Base-by-base conservation (phyloP, 2,797 vertebrate genomes). In the Lithobates pipiens region DNA sequence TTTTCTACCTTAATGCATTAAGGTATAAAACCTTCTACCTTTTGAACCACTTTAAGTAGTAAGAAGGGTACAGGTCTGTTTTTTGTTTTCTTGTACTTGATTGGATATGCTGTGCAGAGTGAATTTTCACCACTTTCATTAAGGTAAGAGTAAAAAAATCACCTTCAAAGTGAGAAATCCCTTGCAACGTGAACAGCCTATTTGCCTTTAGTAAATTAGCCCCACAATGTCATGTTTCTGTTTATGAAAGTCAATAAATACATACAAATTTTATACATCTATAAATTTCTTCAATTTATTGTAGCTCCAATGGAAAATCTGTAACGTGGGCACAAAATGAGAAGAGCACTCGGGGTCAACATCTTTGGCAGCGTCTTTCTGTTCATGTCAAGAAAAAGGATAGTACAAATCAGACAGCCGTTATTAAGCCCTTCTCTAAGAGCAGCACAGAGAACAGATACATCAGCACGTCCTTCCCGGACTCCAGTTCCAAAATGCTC, bases 401-500 rank as follows among this genome's bases (percentile, higher is more conserved):
- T 91, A 98, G 94, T 90, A 91, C 91, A 27, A 99, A 99, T 88
- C 98, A 99, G 90, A 99, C 97, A 0, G 98, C 98, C 0, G 96
- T 99, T 88, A 99, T 99, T 93, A 99, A 98, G 91, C 98, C 98
- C 86, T 99, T 99, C 91, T 97, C 98, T 61, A 99, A 99, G 93
- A 95, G 95, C 85, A 91, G 94, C 0, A 90, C 93, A 5, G 95
- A 95, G 36, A 95, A 96, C 57, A 95, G 96, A 81, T 94, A 95
- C 74, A 93, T 93, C 1, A 93, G 94, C 0, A 90, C 96, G 44
- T 93, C 94, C 0, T 94, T 96, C 34, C 93, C 93, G 0, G 97
- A 98, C 82, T 81, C 92, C 2, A 89, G 93, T 88, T 90, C 96
- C 61, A 99, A 99, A 93, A 96, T 95, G 0, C 94, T 97, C 82